phyloP scores from a whole-genome alignment of 2,113 vertebrate species.

The Phaethornis superciliosus region DNA sequence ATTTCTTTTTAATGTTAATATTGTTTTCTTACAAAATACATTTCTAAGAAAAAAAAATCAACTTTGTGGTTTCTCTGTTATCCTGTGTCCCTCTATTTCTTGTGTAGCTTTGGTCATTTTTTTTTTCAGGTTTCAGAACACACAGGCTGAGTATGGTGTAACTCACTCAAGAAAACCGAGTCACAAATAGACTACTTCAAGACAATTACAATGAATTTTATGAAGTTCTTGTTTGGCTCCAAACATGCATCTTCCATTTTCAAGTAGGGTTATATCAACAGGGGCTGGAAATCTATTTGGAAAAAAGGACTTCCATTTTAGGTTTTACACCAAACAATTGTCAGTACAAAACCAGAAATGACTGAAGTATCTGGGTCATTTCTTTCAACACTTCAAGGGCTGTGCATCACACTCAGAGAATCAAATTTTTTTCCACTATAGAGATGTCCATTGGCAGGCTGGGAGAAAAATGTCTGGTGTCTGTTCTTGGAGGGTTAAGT shows the following conservation, averaged over 20 bases:
- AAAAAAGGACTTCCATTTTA: background rate
- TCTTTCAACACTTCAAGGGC: background rate
- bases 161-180: background rate
- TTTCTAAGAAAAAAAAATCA: conserved; percentile 71
- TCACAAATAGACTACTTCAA: background rate
- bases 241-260: background rate
- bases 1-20: conserved; percentile 73
- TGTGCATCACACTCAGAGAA: background rate
- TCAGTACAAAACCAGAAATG: background rate
- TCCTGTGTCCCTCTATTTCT: background rate
- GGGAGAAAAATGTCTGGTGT: background rate
- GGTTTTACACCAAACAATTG: background rate
- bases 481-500: background rate
- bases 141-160: background rate
- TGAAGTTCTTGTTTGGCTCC: background rate
- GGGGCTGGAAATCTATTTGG: background rate
- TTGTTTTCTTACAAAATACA: conserved; percentile 77
- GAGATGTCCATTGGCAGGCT: background rate
- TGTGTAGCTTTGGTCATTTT: background rate
- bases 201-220: background rate
- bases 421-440: background rate
- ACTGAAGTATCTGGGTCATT: background rate
- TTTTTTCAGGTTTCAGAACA: background rate
- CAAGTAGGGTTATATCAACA: background rate
- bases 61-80: conserved; percentile 3